Conservation (phyloP, 2,113 vertebrate genomes). For the Lophius piscatorius region DNA sequence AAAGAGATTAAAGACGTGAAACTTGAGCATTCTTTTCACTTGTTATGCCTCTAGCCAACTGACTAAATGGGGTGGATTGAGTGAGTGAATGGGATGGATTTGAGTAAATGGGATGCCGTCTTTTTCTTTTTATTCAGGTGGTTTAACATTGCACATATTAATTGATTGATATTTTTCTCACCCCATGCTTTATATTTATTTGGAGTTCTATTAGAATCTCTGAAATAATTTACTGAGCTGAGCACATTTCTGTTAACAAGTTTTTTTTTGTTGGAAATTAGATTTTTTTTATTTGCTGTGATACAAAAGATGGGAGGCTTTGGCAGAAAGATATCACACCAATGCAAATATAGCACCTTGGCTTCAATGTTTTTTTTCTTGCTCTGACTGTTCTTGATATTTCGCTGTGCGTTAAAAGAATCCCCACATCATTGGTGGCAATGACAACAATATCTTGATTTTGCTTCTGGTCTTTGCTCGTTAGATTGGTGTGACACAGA, state of each 20-base stretch:
- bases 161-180: neutral
- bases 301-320: slow-evolving; percentile 74
- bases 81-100: too few relatives aligned
- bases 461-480: neutral
- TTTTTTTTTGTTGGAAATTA: slow-evolving; percentile 23
- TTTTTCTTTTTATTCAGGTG: too few relatives aligned
- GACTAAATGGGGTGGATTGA: too few relatives aligned
- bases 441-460: slow-evolving; percentile 7
- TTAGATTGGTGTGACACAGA: neutral
- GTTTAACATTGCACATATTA: too few relatives aligned
- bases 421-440: neutral
- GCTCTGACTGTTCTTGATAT: slow-evolving; percentile 67
- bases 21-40: too few relatives aligned
- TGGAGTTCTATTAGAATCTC: neutral
- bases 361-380: slow-evolving; percentile 59
- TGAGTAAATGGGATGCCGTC: too few relatives aligned
- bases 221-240: slow-evolving; percentile 7
- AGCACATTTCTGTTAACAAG: slow-evolving; percentile 32
- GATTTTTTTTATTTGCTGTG: slow-evolving; percentile 47
- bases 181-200: neutral
- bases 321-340: slow-evolving; percentile 71
- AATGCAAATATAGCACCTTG: slow-evolving; percentile 77
- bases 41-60: too few relatives aligned
- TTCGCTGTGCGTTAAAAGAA: slow-evolving; percentile 58
- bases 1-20: too few relatives aligned